phyloP scores from a whole-genome alignment of 2,797 vertebrate species.

The Anableps anableps region DNA sequence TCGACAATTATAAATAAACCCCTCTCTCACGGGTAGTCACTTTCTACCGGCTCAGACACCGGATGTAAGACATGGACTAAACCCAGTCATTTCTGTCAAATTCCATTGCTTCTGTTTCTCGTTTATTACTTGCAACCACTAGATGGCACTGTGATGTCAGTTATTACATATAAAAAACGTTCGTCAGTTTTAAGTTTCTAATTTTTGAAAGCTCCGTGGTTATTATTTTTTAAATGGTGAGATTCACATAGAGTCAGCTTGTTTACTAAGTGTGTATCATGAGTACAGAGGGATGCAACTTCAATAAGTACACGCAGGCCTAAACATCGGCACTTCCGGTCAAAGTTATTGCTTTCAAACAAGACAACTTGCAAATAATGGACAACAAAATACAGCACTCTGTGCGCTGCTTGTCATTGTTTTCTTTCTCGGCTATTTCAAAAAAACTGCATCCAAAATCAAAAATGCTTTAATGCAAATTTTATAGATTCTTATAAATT shows the following conservation, averaged over 20 bases:
- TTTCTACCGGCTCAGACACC: not conserved
- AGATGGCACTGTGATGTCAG: conserved; percentile 76
- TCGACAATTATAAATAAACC: not conserved
- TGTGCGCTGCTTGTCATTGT: too few species aligned
- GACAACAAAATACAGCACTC: too few species aligned
- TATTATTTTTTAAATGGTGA: not conserved
- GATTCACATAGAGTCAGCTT: not conserved
- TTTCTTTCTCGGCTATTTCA: too few species aligned
- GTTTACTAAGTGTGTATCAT: not conserved
- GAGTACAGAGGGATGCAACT: not conserved
- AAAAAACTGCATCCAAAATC: too few species aligned
- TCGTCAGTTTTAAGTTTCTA: not conserved
- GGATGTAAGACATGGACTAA: not conserved
- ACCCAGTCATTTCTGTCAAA: not conserved
- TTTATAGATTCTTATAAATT: too few species aligned
- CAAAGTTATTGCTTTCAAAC: too few species aligned
- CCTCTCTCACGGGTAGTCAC: not conserved
- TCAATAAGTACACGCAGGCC: too few species aligned
- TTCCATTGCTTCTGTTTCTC: not conserved
- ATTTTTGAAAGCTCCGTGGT: not conserved
- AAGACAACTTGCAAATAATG: too few species aligned
- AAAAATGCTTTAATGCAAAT: too few species aligned
- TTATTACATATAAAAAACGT: conserved; percentile 7
- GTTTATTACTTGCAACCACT: conserved; percentile 48
- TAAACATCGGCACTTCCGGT: too few species aligned